Evolutionary conservation across 2,888 invertebrate species (phyloP).

Genomic region (Nezara viridula): DNA sequence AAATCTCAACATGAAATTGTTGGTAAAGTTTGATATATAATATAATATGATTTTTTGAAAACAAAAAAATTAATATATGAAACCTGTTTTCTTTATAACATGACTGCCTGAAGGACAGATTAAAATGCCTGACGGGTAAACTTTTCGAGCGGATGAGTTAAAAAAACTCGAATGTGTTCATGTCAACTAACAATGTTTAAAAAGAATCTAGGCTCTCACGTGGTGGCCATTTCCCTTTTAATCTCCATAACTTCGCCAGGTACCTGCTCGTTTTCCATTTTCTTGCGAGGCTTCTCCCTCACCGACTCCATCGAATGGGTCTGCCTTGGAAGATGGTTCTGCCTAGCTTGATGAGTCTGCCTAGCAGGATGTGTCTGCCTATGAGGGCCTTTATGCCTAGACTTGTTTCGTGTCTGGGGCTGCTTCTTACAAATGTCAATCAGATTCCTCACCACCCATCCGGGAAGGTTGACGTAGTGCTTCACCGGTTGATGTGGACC

Average conservation of each 20-base stretch:
- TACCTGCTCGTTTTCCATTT: slow-evolving; percentile 4
- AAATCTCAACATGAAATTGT: neutral
- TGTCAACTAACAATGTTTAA: slow-evolving; percentile 11
- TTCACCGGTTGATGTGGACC: neutral
- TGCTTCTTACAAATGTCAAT: neutral
- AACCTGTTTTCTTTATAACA: no score
- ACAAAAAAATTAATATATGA: no score
- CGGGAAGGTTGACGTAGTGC: slow-evolving; percentile 1
- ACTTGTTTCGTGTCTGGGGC: neutral
- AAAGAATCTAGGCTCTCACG: slow-evolving; percentile 26
- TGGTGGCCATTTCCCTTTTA: slow-evolving; percentile 15
- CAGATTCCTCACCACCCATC: neutral
- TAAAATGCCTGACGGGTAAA: neutral
- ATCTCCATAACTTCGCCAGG: slow-evolving; percentile 20
- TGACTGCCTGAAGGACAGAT: no score
- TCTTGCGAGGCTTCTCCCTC: neutral
- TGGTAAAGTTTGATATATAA: neutral
- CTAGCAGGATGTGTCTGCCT: no score
- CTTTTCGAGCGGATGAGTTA: neutral
- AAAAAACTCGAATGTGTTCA: neutral
- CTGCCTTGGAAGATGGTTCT: neutral
- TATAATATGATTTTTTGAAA: neutral
- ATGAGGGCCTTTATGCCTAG: neutral
- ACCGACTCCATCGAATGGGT: neutral
- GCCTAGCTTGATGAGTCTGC: no score